Percentiles rank a stretch among this genome's conserved stretches.
These are phyloP conservation scores for Rotaria sp. DNA, from an alignment of 2,888 invertebrate species.

Conservation along the genomic window DNA sequence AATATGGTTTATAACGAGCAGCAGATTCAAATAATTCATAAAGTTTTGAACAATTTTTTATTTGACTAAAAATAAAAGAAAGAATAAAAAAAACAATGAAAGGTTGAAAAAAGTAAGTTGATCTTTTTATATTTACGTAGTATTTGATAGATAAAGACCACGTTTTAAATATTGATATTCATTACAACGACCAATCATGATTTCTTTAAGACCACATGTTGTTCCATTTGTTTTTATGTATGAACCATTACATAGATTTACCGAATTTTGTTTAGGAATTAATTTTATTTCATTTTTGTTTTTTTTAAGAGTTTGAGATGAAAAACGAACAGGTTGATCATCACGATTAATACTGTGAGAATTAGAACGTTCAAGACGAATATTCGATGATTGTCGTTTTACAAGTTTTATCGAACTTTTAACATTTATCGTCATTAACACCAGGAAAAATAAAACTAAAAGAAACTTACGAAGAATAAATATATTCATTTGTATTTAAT, in stretches of 20 bases:
- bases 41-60: background rate
- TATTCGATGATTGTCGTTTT: background rate
- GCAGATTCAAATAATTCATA: background rate
- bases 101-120: too few relatives aligned
- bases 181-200: background rate
- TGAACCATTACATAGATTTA: background rate
- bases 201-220: constrained; percentile 5
- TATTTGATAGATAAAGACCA: background rate
- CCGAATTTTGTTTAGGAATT: background rate
- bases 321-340: background rate
- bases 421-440: background rate
- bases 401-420: background rate
- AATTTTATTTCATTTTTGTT: background rate
- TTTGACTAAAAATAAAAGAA: background rate
- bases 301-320: background rate
- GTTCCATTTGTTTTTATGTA: constrained; percentile 8
- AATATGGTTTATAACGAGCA: background rate
- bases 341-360: background rate
- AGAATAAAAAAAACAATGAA: background rate
- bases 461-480: background rate
- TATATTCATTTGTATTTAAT: too few relatives aligned
- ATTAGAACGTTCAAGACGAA: background rate
- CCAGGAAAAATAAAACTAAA: background rate
- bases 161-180: background rate
- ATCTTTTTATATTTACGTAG: background rate